Percentiles rank a stretch among this genome's conserved stretches.
phyloP scores from a whole-genome alignment of 2,888 invertebrate species.

The Allygus modestus region DNA sequence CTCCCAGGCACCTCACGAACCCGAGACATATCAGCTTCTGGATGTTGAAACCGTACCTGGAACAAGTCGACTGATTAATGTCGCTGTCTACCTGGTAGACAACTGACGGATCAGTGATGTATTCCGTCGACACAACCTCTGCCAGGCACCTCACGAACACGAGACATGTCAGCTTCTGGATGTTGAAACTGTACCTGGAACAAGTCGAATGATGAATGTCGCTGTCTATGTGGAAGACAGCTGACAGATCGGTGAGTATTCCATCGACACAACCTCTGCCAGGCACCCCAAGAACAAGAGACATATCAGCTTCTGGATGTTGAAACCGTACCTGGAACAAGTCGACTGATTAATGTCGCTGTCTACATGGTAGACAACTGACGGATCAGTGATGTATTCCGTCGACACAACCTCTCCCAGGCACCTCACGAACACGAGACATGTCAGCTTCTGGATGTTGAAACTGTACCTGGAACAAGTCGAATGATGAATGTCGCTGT shows the following conservation, averaged over 20 bases:
- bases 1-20: slow-evolving; percentile 78
- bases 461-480: slow-evolving; percentile 81
- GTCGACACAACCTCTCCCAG: slow-evolving; percentile 72
- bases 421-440: slow-evolving; percentile 80
- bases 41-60: slow-evolving; percentile 81
- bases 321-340: slow-evolving; percentile 81
- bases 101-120: slow-evolving; percentile 78
- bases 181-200: slow-evolving; percentile 81
- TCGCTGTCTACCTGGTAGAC: slow-evolving; percentile 84
- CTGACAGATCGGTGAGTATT: no score
- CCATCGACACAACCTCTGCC: slow-evolving; percentile 72
- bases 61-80: slow-evolving; percentile 77
- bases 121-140: slow-evolving; percentile 74
- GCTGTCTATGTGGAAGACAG: no score
- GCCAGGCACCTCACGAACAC: slow-evolving; percentile 80
- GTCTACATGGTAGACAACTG: slow-evolving; percentile 82
- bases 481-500: no score
- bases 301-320: slow-evolving; percentile 80
- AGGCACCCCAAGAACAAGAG: slow-evolving; percentile 80
- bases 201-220: no score
- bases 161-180: slow-evolving; percentile 81
- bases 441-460: slow-evolving; percentile 80
- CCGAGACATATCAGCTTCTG: slow-evolving; percentile 82
- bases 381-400: slow-evolving; percentile 79
- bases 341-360: slow-evolving; percentile 82